Base-by-base conservation (phyloP, 2,797 vertebrate species). In the Chaetophractus vellerosus region DNA sequence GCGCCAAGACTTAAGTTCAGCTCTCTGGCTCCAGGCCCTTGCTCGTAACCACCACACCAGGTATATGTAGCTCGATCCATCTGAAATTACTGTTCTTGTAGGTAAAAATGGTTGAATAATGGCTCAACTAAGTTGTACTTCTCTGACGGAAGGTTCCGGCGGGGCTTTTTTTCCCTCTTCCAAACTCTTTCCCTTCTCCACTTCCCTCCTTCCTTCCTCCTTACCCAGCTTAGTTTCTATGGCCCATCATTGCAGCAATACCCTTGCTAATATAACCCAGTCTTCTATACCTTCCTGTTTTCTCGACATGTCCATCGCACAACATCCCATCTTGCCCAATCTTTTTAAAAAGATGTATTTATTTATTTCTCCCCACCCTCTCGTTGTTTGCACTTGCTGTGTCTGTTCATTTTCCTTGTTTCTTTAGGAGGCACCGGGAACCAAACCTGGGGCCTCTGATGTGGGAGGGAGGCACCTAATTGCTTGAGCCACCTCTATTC, bases 221-320 rank as follows among this genome's bases (percentile, higher is more conserved):
- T 85, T 16, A 52, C 18, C 33, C 66, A 57, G 82, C 33, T 0
- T n/a, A 5, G 11, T 68, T 48, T 19, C 41, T 14, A 0, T 1
- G 38, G n/a, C 19, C 23, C 68, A 2, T 15, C 0, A 2, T 38
- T 15, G 28, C 4, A 1, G 55, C 12, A 45, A 9, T 14, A 33
- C n/a, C 33, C 36, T 69, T 9, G 50, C 31, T 41, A 14, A 1
- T 2, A 6, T 16, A 33, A 4, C 61, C n/a, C 7, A 6, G 16
- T 21, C 33, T 14, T 31, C 52, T 66, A 2, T 2, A 1, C 64
- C 36, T 15, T 55, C 24, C 14, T 57, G 41, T 45, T 23, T 57
- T 59, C 14, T 19, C 57, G 19, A 0, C 18, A 0, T 7, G 7
- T 15, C n/a, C 31, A 2, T n/a, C 10, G 23, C 33, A 45, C 18